Evolutionary conservation across 1,140 invertebrate species (phyloP).

Genomic region (Oscheius sp.): DNA sequence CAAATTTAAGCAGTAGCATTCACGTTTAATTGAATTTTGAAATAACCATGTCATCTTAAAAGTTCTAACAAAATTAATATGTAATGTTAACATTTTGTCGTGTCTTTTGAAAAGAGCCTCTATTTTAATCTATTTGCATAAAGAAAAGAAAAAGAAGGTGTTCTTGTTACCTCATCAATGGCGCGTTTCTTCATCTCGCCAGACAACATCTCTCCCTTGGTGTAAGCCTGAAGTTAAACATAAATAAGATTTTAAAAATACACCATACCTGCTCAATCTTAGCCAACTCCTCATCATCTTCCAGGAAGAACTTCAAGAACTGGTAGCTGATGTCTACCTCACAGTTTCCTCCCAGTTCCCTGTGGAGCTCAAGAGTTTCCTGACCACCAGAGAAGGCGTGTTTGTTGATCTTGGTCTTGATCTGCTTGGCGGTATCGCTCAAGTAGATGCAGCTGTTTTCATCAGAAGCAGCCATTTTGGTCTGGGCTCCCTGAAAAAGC

Average conservation of each 20-base stretch:
- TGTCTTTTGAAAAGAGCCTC: too few species aligned
- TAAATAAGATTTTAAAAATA: not conserved
- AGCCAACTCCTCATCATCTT: slow-evolving; percentile 84
- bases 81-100: too few species aligned
- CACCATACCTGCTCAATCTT: slow-evolving; percentile 73
- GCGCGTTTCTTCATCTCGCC: slow-evolving; percentile 90
- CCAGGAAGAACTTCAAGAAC: slow-evolving; percentile 90
- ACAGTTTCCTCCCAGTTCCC: slow-evolving; percentile 80
- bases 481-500: slow-evolving; percentile 78
- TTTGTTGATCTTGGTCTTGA: slow-evolving; percentile 98
- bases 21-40: too few species aligned
- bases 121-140: too few species aligned
- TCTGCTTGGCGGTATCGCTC: slow-evolving; percentile 89
- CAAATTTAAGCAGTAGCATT: too few species aligned
- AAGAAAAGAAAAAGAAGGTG: not conserved
- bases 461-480: slow-evolving; percentile 97
- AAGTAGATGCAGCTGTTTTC: slow-evolving; percentile 88
- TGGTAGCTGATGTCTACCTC: slow-evolving; percentile 93
- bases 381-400: slow-evolving; percentile 97
- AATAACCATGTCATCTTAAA: too few species aligned
- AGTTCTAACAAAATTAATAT: too few species aligned
- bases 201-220: slow-evolving; percentile 82
- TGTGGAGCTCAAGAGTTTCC: slow-evolving; percentile 86
- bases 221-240: slow-evolving; percentile 78
- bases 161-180: slow-evolving; percentile 68